Percentiles rank a stretch among this genome's conserved stretches.
Conservation (phyloP, 2,113 vertebrate species). For the Panurus biarmicus region DNA sequence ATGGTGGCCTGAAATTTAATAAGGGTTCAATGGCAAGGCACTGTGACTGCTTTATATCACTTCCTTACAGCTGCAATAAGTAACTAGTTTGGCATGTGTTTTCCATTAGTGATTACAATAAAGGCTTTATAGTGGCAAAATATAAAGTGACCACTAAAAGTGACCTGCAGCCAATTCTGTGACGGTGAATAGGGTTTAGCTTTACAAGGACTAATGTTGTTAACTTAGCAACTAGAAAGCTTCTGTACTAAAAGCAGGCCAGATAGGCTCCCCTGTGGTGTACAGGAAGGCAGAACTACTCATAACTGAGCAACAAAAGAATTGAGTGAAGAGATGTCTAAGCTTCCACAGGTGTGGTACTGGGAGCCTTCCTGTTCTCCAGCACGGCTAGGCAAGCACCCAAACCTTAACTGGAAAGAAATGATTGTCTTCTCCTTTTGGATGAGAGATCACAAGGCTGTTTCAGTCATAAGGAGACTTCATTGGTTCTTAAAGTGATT, state of each 20-base stretch:
- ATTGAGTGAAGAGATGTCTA: neutral
- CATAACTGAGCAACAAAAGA: neutral
- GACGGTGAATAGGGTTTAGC: neutral
- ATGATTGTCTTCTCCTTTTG: neutral
- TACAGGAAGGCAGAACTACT: neutral
- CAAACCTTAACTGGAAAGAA: neutral
- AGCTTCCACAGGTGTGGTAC: neutral
- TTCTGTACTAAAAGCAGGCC: neutral
- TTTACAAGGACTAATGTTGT: neutral
- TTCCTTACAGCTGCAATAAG: slow-evolving; percentile 43
- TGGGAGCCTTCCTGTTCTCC: neutral
- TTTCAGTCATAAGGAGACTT: neutral
- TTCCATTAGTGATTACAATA: slow-evolving; percentile 59
- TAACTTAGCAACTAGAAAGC: neutral
- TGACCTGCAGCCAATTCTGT: neutral
- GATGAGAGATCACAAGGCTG: neutral
- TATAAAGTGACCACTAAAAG: slow-evolving; percentile 15
- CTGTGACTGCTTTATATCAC: slow-evolving; percentile 45
- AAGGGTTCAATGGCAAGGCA: slow-evolving; percentile 33
- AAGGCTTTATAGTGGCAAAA: slow-evolving; percentile 31
- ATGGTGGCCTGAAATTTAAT: slow-evolving; percentile 43
- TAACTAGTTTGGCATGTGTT: slow-evolving; percentile 52
- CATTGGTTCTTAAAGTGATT: neutral
- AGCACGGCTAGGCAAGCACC: neutral
- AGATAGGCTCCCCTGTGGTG: neutral